Percentiles rank a stretch among this genome's conserved stretches.
Evolutionary conservation across 2,888 invertebrate genomes (phyloP).

Genomic region (Phrixothrix hirtus): DNA sequence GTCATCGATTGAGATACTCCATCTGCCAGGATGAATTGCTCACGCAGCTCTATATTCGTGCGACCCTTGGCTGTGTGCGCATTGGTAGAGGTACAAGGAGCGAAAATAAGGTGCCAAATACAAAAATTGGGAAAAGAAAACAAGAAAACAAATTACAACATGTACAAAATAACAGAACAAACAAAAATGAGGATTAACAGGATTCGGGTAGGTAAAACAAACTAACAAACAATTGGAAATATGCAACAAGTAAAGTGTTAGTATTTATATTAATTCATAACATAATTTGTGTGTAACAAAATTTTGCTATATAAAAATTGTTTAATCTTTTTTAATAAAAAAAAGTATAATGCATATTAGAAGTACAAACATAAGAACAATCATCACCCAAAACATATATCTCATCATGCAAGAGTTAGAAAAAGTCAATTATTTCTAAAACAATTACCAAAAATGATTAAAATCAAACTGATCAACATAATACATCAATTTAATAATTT

Average conservation of each 20-base stretch:
- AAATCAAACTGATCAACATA: too few species aligned
- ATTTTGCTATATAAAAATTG: too few species aligned
- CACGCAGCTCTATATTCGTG: conserved; percentile 99
- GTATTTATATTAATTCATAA: too few species aligned
- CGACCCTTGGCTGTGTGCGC: conserved; percentile 88
- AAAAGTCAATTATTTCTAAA: too few species aligned
- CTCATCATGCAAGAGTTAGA: too few species aligned
- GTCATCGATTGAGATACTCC: conserved; percentile 99
- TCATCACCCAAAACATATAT: too few species aligned
- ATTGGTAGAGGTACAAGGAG: conserved; percentile 30
- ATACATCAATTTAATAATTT: too few species aligned
- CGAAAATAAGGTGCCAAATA: conserved; percentile 30
- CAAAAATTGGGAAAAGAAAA: conserved; percentile 22
- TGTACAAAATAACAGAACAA: conserved; percentile 13
- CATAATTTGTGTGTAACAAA: too few species aligned
- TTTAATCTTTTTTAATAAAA: too few species aligned
- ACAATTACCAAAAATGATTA: too few species aligned
- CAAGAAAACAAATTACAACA: conserved; percentile 26
- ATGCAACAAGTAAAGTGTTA: not conserved
- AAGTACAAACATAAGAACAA: too few species aligned
- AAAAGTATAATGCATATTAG: too few species aligned
- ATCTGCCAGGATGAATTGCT: conserved; percentile 98
- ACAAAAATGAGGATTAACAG: conserved; percentile 6
- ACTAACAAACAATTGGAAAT: not conserved
- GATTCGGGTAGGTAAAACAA: not conserved